phyloP scores from a whole-genome alignment of 2,888 invertebrate species.

The Ennomos fuscantarius region DNA sequence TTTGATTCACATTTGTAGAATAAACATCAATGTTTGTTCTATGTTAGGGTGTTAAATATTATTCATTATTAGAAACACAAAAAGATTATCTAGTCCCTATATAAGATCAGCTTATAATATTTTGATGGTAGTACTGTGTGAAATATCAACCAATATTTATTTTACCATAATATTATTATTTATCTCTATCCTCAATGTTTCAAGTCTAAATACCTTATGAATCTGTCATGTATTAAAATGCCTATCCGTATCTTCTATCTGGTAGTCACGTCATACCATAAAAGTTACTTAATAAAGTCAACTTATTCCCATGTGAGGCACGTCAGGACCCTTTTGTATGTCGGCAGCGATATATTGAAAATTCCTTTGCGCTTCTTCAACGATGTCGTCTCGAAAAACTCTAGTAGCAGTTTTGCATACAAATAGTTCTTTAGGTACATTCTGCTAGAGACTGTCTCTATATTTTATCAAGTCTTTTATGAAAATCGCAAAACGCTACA shows the following conservation, averaged over 20 bases:
- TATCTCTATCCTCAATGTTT: too few relatives aligned
- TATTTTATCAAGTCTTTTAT: slow-evolving; percentile 22
- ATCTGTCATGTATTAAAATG: too few relatives aligned
- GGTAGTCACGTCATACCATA: slow-evolving; percentile 3
- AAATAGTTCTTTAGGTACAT: slow-evolving; percentile 18
- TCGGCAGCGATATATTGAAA: slow-evolving; percentile 27
- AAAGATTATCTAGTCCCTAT: too few relatives aligned
- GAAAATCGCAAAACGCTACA: slow-evolving; percentile 8
- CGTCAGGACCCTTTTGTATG: slow-evolving; percentile 15
- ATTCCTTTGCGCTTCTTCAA: slow-evolving; percentile 21
- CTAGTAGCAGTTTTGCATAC: slow-evolving; percentile 21
- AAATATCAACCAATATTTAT: neutral
- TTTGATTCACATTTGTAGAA: too few relatives aligned
- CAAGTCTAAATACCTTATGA: too few relatives aligned
- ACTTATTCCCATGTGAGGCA: slow-evolving; percentile 19
- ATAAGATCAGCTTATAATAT: too few relatives aligned
- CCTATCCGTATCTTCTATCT: neutral
- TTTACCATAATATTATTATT: too few relatives aligned
- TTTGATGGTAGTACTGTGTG: neutral
- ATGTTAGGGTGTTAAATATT: too few relatives aligned
- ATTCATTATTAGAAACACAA: too few relatives aligned
- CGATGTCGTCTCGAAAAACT: slow-evolving; percentile 21
- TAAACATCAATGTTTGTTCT: too few relatives aligned
- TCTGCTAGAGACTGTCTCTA: slow-evolving; percentile 13
- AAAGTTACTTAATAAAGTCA: slow-evolving; percentile 7